Evolutionary conservation across 2,797 vertebrate species (phyloP).

Genomic region (Xenops minutus): DNA sequence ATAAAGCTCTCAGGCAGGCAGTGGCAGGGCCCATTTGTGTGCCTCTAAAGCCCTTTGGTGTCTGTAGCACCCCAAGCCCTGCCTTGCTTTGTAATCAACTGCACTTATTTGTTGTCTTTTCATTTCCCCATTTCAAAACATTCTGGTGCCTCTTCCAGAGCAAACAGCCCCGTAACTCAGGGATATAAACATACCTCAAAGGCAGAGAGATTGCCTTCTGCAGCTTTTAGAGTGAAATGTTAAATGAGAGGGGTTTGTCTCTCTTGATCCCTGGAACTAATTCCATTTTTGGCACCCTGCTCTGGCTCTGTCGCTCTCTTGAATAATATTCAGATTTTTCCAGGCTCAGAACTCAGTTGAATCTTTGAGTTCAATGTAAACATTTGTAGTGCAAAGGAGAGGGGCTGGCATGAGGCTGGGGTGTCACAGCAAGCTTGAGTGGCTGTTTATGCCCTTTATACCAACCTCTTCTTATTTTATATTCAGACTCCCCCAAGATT

Average conservation of each 20-base stretch:
- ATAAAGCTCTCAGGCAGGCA: not conserved
- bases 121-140: not conserved
- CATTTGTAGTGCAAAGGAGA: not conserved
- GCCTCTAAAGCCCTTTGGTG: not conserved
- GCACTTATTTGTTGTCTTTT: not conserved
- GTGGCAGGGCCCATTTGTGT: not conserved
- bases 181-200: not conserved
- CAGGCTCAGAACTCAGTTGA: not conserved
- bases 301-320: not conserved
- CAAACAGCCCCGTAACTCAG: not conserved
- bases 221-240: not conserved
- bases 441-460: not conserved
- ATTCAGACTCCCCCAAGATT: not conserved
- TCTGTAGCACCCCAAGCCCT: not conserved
- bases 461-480: too few relatives aligned
- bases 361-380: constrained; percentile 37
- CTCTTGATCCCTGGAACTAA: constrained; percentile 26
- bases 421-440: not conserved
- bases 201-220: not conserved
- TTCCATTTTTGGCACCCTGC: constrained; percentile 45
- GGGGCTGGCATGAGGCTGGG: not conserved
- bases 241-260: not conserved
- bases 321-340: not conserved
- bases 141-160: not conserved
- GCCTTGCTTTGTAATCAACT: not conserved